Evolutionary conservation across 2,888 invertebrate genomes (phyloP).

Genomic region (Stenoptilia bipunctidactyla): DNA sequence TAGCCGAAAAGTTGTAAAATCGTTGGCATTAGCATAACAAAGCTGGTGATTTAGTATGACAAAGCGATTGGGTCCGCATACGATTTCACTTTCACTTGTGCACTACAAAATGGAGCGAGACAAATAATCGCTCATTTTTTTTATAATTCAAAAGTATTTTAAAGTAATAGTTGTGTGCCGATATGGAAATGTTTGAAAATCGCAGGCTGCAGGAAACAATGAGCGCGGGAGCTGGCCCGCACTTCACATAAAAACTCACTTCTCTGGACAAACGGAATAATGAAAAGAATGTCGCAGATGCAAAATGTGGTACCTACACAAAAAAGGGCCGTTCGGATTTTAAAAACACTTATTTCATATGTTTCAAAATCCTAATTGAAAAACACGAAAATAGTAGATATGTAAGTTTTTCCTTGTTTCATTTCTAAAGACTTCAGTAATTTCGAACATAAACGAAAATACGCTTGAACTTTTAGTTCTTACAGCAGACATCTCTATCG

Average conservation of each 20-base stretch:
- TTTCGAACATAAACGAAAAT: too few relatives aligned
- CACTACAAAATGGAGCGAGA: constrained; percentile 20
- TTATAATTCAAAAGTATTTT: constrained; percentile 38
- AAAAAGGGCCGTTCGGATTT: neutral
- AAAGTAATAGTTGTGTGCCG: constrained; percentile 22
- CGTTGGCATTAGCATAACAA: constrained; percentile 62
- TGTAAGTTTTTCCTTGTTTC: too few relatives aligned
- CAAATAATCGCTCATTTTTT: constrained; percentile 24
- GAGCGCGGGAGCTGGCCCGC: constrained; percentile 43
- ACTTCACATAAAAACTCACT: constrained; percentile 55
- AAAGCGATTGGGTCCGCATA: constrained; percentile 33
- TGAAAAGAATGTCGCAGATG: constrained; percentile 48
- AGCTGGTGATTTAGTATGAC: constrained; percentile 51
- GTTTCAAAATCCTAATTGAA: too few relatives aligned
- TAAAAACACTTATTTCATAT: too few relatives aligned
- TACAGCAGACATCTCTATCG: constrained; percentile 6
- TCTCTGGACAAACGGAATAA: constrained; percentile 52
- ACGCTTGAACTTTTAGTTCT: constrained; percentile 9
- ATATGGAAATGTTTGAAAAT: constrained; percentile 51
- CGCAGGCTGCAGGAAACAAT: constrained; percentile 48
- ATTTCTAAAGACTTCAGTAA: too few relatives aligned
- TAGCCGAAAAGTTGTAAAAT: constrained; percentile 57
- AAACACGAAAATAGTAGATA: too few relatives aligned
- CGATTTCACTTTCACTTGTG: constrained; percentile 56
- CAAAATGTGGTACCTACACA: constrained; percentile 33